Base-by-base conservation (phyloP, 1,140 invertebrate genomes). In the Triops longicaudatus region DNA sequence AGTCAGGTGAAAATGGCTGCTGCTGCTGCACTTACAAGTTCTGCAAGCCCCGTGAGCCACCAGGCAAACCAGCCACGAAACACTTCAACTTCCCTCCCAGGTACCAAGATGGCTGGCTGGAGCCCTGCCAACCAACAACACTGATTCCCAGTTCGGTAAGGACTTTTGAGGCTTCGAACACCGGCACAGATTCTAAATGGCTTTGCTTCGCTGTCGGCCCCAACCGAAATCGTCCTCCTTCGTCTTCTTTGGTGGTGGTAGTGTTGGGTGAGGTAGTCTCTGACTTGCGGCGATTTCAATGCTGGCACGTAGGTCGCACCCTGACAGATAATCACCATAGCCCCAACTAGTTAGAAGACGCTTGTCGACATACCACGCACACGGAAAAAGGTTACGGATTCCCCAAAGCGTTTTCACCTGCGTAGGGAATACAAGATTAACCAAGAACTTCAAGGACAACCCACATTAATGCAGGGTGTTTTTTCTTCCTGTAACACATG, bases 271-370 rank as follows among this genome's bases (percentile, higher is more conserved):
- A 63, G 50, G 14, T 63, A 63, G 50, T 63, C 50, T 63, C 50
- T 63, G 50, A 63, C 50, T 63, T 63, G 50, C 50, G 50, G 50
- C 50, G n/a, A 63, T 63, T 63, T 63, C 50, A 22, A 63, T 22
- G 50, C 50, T 63, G 50, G 50, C 50, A 63, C 50, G 50, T 63
- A 63, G 50, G 50, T 63, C 50, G 50, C 50, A 63, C 50, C 50
- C 22, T 63, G 50, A 5, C n/a, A 63, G 50, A 63, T 63, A 63
- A 63, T 63, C 50, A 63, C 17, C 22, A 22, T 17, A 63, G 17
- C 50, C 50, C 50, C 14, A 63, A 7, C 31, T 37, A 63, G 22
- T 22, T 63, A 63, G n/a, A n/a, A 63, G 50, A 63, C 50, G 14
- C 50, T 63, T 63, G 17, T 22, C 50, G 22, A 22, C 50, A 63